Base-by-base conservation (phyloP, 2,888 invertebrate genomes). In the Plagiodera versicolora region DNA sequence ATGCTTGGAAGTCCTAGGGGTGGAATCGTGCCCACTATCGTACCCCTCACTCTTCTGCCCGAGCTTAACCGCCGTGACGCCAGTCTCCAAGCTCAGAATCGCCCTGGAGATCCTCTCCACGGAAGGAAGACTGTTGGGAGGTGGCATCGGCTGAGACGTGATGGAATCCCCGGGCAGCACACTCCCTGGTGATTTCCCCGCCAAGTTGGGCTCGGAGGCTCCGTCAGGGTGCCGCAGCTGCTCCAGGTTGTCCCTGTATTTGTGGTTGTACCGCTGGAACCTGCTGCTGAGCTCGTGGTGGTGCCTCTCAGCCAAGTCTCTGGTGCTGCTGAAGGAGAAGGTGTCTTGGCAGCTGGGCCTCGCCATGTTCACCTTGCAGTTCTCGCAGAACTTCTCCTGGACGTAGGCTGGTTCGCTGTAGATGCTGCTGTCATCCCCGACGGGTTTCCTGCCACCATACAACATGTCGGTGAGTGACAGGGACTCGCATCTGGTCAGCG, bases 171-270 rank as follows among this genome's bases (percentile, higher is more conserved):
- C 67, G 35, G 60, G 83, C 82, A 77, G 87, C 28, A 68, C 70
- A 6, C 84, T 87, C 11, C 87, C 87, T 1, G 87, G 86, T 67
- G 86, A 78, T 72, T 86, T 83, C 70, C 83, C 84, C 56, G 80
- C 78, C 72, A 95, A 83, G 82, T 94, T 94, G 16, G 95, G 95
- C 83, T 95, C 95, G 19, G 95, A 95, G 53, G 95, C 94, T 49
- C 95, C 95, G 74, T 95, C 95, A 4, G 95, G 95, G 81, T 94
- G 92, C 66, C 94, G 85, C 55, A 94, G 79, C 62, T 89, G 88
- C 32, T 92, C 90, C 64, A 84, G 79, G 67, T 81, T 83, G 78
- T 83, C 82, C 30, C 55, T 66, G 79, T 83, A 68, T 73, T 84
- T 75, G 74, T 85, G 73, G 79, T 86, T 82, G 75, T 84, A 85